Evolutionary conservation across 2,797 vertebrate genomes (phyloP).

Genomic region (Decapterus maruadsi): DNA sequence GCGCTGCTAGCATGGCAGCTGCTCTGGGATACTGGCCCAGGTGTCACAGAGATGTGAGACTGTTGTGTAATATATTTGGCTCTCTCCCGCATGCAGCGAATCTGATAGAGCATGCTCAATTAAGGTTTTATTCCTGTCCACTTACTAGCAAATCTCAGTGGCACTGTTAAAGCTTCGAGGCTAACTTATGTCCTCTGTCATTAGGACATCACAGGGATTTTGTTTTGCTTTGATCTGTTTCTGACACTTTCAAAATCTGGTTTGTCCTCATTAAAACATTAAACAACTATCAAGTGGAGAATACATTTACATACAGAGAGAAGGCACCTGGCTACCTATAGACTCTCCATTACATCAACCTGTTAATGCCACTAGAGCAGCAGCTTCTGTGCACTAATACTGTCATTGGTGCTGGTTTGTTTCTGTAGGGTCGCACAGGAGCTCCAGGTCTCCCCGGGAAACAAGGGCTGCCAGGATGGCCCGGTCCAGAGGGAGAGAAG

Average conservation of each 20-base stretch:
- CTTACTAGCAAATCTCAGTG: slow-evolving; percentile 39
- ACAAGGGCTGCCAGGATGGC: slow-evolving; percentile 89
- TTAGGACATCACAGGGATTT: slow-evolving; percentile 1
- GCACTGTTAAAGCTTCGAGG: slow-evolving; percentile 4
- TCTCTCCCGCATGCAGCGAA: slow-evolving; percentile 9
- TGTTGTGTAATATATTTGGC: slow-evolving; percentile 36
- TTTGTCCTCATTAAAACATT: background rate
- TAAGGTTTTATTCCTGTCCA: slow-evolving; percentile 21
- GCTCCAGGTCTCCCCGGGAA: slow-evolving; percentile 92
- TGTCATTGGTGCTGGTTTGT: slow-evolving; percentile 37
- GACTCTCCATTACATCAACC: too few species aligned
- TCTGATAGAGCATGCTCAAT: slow-evolving; percentile 22
- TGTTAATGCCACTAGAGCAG: background rate
- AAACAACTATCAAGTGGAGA: background rate
- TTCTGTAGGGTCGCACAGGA: slow-evolving; percentile 91
- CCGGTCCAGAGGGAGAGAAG: slow-evolving; percentile 89
- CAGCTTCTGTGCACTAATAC: background rate
- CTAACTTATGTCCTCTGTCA: slow-evolving; percentile 1
- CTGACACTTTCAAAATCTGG: background rate
- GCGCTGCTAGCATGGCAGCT: slow-evolving; percentile 35
- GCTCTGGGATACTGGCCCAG: slow-evolving; percentile 35
- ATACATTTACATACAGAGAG: background rate
- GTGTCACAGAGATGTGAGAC: slow-evolving; percentile 41
- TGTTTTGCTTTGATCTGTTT: background rate
- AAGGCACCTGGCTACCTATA: background rate